Base-by-base conservation (phyloP, 2,797 vertebrate genomes). In the Aselliscus stoliczkanus region DNA sequence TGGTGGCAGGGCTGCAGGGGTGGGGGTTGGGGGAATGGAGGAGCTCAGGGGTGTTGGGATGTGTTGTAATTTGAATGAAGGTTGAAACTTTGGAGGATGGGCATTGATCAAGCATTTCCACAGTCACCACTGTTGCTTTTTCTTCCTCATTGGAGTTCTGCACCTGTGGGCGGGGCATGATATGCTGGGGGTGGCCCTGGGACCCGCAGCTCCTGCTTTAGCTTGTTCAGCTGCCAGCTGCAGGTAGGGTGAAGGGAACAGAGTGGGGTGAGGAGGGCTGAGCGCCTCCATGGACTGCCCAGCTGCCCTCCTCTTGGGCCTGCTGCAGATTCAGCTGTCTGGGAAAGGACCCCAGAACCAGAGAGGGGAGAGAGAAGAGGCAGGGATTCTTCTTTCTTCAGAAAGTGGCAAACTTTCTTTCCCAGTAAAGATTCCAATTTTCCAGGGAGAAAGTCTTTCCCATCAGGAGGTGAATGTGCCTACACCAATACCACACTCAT, bases 401-500 rank as follows among this genome's bases (percentile, higher is more conserved):
- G 27, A 56, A 62, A 88, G 44, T 1, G 5, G 21, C 72, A 25
- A 34, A 56, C 50, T 56, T 18, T 42, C 29, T 31, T 72, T 82
- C 29, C 29, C 25, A 64, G 39, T n/a, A 10, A 50, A 52, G 60
- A 90, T 15, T 34, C 12, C 0, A 10, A 31, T 42, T 58, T 76
- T 52, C 15, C 47, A 60, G 73, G 77, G 64, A 5, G 44, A 42
- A 70, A 39, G 67, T 17, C 64, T 12, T 52, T 34, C 50, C 50
- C 17, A 73, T 67, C 34, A n/a, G 20, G 44, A 47, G 70, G 31
- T n/a, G 52, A 58, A 14, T 5, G 7, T 1, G 25, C 20, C 50
- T 39, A 5, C 4, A 4, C 0, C 3, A 42, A 42, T 1, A 44
- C 31, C 52, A 67, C 29, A 58, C n/a, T 14, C 1, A 20, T n/a